Base-by-base conservation (phyloP, 92 coral and sea anemone genomes). In the Paragorgia papillata region DNA sequence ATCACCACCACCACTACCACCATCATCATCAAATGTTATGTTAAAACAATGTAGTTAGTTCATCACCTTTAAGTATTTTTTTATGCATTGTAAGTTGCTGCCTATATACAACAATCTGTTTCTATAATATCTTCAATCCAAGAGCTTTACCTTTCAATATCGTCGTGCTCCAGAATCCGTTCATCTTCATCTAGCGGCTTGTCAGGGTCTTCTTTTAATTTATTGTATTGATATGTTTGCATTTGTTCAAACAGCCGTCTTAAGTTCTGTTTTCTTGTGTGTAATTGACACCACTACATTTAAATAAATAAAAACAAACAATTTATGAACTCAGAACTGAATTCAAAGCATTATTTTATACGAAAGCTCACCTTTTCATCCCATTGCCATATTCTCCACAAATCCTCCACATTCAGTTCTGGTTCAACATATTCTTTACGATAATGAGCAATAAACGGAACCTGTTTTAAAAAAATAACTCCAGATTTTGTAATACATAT, bases 351-450 rank as follows among this genome's bases (percentile, higher is more conserved):
- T n/a, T n/a, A n/a, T n/a, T n/a, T n/a, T n/a, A n/a, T n/a, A n/a
- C n/a, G n/a, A n/a, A n/a, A n/a, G n/a, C 54, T 27, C 28, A 95
- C 99, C 97, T 95, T 90, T 84, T 95, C 99, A 89, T 95, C 99
- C 88, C 84, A 95, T 64, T 89, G 89, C 97, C 96, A 90, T 14
- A 95, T 85, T 74, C 86, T 86, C 99, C 99, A 95, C 65, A 95
- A 74, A 75, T 95, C 99, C 41, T 95, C 97, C 19, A 88, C 79
- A 15, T 85, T 95, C 77, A 95, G 86, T 62, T 95, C 99, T 49
- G 99, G 97, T 24, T 95, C 99, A 56, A 95, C 88, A 75, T 95
- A 91, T 57, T 95, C 99, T 65, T 95, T 95, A 43, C 99, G 88
- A 86, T 95, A 95, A 73, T 88, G 89, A 49, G 99, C 97, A 44